Percentiles rank a stretch among this genome's conserved stretches.
phyloP scores from a whole-genome alignment of 2,888 invertebrate genomes.

The Caenorhabditis japonica region DNA sequence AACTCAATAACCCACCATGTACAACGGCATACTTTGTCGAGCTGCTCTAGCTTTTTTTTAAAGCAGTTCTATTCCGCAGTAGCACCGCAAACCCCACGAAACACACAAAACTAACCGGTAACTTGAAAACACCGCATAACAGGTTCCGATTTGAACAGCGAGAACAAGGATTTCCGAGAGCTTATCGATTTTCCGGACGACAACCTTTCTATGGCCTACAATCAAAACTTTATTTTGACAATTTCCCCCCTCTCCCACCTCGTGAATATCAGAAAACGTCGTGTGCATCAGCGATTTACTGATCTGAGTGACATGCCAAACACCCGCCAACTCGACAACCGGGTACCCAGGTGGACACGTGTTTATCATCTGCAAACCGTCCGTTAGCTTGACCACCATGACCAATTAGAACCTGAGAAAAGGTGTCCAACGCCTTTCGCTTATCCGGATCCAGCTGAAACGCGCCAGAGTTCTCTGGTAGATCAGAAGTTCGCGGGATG shows the following conservation, averaged over 20 bases:
- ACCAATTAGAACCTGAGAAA: neutral
- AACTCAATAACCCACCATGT: too few relatives aligned
- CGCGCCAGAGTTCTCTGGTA: constrained; percentile 13
- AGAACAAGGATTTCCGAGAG: constrained; percentile 40
- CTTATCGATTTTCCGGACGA: constrained; percentile 33
- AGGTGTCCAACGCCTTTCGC: constrained; percentile 19
- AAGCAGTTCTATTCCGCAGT: too few relatives aligned
- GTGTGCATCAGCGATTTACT: constrained; percentile 42
- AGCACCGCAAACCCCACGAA: too few relatives aligned
- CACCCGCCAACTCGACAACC: constrained; percentile 21
- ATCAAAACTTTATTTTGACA: neutral
- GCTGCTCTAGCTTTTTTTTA: too few relatives aligned
- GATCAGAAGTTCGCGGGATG: constrained; percentile 40
- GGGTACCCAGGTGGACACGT: constrained; percentile 38
- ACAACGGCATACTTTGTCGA: too few relatives aligned
- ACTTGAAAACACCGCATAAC: constrained; percentile 45
- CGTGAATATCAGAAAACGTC: constrained; percentile 30
- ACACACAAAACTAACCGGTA: constrained; percentile 27
- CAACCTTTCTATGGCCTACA: constrained; percentile 34
- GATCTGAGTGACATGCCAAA: constrained; percentile 43
- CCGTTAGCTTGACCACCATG: too few relatives aligned
- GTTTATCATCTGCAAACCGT: constrained; percentile 30
- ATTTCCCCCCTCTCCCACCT: too few relatives aligned
- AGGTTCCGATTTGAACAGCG: constrained; percentile 33
- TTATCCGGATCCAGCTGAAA: constrained; percentile 42